A percentile compares a stretch with the other conserved stretches of the same genome.
Evolutionary conservation across 2,797 vertebrate species (phyloP).

Genomic region (Molossus alvarezi): DNA sequence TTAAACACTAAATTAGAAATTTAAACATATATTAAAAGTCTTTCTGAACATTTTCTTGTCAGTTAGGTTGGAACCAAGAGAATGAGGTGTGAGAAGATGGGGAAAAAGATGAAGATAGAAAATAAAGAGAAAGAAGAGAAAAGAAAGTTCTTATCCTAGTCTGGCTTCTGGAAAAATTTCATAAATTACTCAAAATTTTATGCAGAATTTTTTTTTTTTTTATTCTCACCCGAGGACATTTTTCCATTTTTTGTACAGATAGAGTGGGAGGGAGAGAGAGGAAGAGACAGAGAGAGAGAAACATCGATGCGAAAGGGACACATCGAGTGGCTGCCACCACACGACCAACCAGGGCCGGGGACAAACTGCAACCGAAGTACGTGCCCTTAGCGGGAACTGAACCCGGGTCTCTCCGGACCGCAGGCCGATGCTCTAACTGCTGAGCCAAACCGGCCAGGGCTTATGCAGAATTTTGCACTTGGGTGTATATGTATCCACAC

Average conservation of each 20-base stretch:
- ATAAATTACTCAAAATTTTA: neutral
- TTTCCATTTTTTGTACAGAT: no score
- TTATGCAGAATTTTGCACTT: neutral
- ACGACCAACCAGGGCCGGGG: no score
- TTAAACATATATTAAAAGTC: neutral
- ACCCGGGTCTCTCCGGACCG: no score
- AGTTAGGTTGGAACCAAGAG: constrained; percentile 12
- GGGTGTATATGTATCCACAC: fast-evolving
- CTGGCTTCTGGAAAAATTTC: neutral
- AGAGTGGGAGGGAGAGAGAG: no score
- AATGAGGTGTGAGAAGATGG: neutral
- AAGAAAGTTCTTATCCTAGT: neutral
- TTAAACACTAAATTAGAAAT: neutral
- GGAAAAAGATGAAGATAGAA: neutral
- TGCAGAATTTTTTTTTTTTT: neutral
- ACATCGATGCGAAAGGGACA: no score
- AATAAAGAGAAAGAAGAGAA: constrained; percentile 3
- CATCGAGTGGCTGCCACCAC: no score
- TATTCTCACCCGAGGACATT: no score
- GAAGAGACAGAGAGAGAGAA: no score
- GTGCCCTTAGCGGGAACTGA: no score
- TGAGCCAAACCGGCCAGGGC: no score
- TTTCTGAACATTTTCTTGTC: constrained; percentile 20
- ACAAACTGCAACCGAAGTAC: no score
- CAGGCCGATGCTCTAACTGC: no score